These are phyloP conservation scores for Sialia sialis DNA, from an alignment of 2,113 vertebrate species.

Conservation along the genomic window DNA sequence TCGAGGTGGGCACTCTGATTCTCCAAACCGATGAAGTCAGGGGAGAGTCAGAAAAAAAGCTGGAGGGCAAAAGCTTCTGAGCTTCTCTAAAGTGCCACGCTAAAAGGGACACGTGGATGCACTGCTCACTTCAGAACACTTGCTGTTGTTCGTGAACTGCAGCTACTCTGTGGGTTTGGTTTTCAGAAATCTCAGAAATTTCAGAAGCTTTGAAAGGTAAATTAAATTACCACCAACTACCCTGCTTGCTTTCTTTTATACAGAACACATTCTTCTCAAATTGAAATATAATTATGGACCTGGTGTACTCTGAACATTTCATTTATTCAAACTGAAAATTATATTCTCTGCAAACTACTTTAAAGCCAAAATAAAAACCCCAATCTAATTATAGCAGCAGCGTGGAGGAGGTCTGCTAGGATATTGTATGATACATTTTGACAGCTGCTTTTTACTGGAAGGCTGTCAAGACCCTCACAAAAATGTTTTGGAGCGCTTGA, in stretches of 20 bases:
- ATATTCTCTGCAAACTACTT: constrained; percentile 77
- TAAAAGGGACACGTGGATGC: not conserved
- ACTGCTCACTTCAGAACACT: rapidly evolving
- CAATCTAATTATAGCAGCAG: constrained; percentile 76
- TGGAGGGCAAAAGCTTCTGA: not conserved
- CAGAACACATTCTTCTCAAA: constrained; percentile 44
- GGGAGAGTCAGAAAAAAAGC: rapidly evolving
- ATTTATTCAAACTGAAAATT: constrained; percentile 74
- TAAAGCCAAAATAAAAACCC: constrained; percentile 70
- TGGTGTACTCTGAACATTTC: constrained; percentile 34
- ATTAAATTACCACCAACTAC: constrained; percentile 26
- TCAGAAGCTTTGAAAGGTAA: constrained; percentile 10
- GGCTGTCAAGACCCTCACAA: constrained; percentile 57
- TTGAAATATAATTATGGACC: constrained; percentile 55
- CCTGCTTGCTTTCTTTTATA: constrained; percentile 48
- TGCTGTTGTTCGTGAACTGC: not conserved
- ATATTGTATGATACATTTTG: constrained; percentile 58
- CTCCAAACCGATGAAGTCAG: not conserved
- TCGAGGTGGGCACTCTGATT: not conserved
- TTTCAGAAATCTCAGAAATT: constrained; percentile 8
- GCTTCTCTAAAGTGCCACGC: not conserved
- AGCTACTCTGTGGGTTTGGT: not conserved
- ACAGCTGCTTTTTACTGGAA: constrained; percentile 70
- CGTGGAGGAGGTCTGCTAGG: constrained; percentile 68
- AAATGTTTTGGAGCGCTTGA: constrained; percentile 52